Evolutionary conservation across 2,113 vertebrate species (phyloP).

Genomic region (Heteronetta atricapilla): DNA sequence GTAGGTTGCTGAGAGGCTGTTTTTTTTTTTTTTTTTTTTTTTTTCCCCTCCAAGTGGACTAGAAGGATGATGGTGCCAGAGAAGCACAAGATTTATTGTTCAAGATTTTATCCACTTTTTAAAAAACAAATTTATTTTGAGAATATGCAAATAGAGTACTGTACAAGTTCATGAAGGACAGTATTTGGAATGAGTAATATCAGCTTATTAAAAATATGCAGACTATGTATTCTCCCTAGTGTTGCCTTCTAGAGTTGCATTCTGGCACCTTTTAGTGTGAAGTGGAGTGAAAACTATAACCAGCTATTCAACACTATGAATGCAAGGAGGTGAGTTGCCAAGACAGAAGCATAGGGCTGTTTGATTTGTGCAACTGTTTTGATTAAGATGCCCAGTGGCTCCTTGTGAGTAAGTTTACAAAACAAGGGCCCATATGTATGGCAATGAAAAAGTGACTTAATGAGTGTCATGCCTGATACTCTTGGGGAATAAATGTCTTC

Average conservation of each 20-base stretch:
- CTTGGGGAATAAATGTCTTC: not conserved
- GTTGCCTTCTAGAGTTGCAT: not conserved
- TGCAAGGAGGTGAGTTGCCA: not conserved
- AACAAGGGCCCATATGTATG: accelerated
- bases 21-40: not conserved
- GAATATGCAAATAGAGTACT: not conserved
- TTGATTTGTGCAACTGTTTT: not conserved
- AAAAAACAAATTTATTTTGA: not conserved
- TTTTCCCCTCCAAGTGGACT: not conserved
- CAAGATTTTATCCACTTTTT: not conserved
- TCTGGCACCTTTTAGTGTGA: not conserved
- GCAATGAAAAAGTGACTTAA: not conserved
- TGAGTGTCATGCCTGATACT: not conserved
- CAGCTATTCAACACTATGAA: not conserved
- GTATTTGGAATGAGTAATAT: not conserved
- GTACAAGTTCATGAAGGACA: not conserved
- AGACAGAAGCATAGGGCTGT: not conserved
- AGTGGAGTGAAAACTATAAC: not conserved
- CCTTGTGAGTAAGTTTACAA: not conserved
- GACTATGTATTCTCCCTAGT: not conserved
- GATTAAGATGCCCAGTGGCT: not conserved
- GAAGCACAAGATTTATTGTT: not conserved
- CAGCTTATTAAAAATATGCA: not conserved
- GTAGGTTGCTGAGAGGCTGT: not conserved
- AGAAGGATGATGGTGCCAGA: not conserved